Percentiles rank a stretch among this genome's conserved stretches.
Conservation (phyloP, 2,113 vertebrate species). For the Arothron firmamentum region DNA sequence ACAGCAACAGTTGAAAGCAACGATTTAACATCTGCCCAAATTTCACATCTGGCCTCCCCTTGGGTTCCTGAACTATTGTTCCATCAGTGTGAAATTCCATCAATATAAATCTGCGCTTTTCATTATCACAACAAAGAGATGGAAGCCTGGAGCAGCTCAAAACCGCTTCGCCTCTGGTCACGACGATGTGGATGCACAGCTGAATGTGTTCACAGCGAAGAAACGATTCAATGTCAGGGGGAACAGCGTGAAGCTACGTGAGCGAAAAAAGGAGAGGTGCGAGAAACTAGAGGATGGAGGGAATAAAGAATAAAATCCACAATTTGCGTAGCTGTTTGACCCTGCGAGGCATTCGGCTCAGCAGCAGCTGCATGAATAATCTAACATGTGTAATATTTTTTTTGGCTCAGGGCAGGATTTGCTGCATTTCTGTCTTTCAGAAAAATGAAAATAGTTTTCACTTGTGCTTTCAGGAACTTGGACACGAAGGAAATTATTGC, state of each 20-base stretch:
- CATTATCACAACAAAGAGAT: too few relatives aligned
- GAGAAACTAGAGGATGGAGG: background rate
- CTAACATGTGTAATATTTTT: conserved; percentile 23
- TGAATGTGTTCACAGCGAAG: too few relatives aligned
- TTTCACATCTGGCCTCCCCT: too few relatives aligned
- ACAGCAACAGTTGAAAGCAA: too few relatives aligned
- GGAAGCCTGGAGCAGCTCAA: background rate
- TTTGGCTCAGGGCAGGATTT: conserved; percentile 17
- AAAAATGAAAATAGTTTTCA: conserved; percentile 2
- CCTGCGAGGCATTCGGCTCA: conserved; percentile 9
- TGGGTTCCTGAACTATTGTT: too few relatives aligned
- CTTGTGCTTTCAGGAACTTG: conserved; percentile 1
- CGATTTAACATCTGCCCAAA: too few relatives aligned
- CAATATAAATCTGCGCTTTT: too few relatives aligned
- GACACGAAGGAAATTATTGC: too few relatives aligned
- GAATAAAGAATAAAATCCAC: conserved; percentile 7
- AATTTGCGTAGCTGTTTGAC: conserved; percentile 24
- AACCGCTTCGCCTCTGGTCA: background rate
- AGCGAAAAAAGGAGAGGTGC: background rate
- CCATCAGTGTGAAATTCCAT: too few relatives aligned
- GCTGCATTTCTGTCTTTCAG: conserved; percentile 2
- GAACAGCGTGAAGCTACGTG: background rate
- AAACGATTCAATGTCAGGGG: background rate
- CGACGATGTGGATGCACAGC: background rate
- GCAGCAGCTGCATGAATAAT: conserved; percentile 32